Base-by-base conservation (phyloP, 2,797 vertebrate genomes). In the Saguinus oedipus region DNA sequence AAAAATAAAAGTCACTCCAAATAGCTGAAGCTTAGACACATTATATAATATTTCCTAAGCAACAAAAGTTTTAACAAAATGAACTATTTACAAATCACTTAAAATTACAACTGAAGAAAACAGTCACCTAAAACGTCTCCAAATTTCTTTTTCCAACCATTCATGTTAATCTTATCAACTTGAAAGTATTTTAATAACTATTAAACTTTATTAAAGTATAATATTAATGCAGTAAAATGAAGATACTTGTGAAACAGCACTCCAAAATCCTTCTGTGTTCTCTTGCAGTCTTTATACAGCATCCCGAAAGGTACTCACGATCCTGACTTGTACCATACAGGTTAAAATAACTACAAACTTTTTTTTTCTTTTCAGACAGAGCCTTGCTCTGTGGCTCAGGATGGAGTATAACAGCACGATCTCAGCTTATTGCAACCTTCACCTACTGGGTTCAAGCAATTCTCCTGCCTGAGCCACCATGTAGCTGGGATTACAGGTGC, bases 31-130 rank as follows among this genome's bases (percentile, higher is more conserved):
- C 39, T 87, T 74, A 84, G 36, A 74, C 33, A 92, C 44, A 93
- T 61, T 64, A 48, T 13, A 14, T n/a, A 88, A 8, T 61, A 88
- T 19, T 88, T 72, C n/a, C 39, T 79, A 94, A 94, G 55, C 80
- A 96, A 92, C 19, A 53, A 88, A 14, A 88, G 14, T 80, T 75
- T 80, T 79, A 74, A 22, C 2, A 50, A 53, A 82, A 42, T n/a
- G 72, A 91, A 68, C 68, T 91, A 78, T 55, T 93, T 78, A 84
- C 12, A 7, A 70, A 88, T 64, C 44, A 68, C 20, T 88, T 91
- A 92, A 88, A 95, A 68, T 88, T 59, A 88, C 33, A 81, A 85
- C 46, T 57, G 39, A 93, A 84, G 33, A 72, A 92, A 88, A 85
- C 2, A 85, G 53, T 88, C 24, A 91, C 33, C 48, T 90, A 24